These are phyloP conservation scores for Stenodera caucasica DNA, from an alignment of 2,888 invertebrate genomes.

Conservation along the genomic window DNA sequence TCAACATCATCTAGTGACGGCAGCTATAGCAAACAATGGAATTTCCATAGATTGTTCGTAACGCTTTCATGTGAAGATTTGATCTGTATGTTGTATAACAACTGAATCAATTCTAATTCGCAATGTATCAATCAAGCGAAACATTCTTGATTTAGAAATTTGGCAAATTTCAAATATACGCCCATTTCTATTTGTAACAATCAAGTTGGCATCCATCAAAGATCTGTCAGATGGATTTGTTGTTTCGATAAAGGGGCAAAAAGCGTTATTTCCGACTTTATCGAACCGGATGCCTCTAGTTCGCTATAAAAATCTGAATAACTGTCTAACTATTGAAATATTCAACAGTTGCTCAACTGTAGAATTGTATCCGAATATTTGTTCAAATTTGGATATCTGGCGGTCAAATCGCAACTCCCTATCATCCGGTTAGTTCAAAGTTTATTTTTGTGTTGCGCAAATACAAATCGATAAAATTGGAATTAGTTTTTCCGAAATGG, in stretches of 20 bases:
- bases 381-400: background rate
- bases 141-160: background rate
- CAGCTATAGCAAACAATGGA: background rate
- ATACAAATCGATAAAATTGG: too few species aligned
- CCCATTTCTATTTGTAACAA: background rate
- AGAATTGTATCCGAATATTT: background rate
- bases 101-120: background rate
- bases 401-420: too few species aligned
- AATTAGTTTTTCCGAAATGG: too few species aligned
- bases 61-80: background rate
- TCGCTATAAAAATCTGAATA: background rate
- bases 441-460: too few species aligned
- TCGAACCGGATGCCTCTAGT: background rate
- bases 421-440: too few species aligned
- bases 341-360: background rate
- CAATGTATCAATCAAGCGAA: background rate
- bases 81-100: constrained; percentile 2
- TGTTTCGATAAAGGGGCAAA: too few species aligned
- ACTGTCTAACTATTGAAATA: background rate
- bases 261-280: too few species aligned
- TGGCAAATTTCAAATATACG: background rate
- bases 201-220: too few species aligned
- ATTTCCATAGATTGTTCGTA: background rate
- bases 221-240: too few species aligned
- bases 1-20: background rate